Evolutionary conservation across 1,140 invertebrate genomes (phyloP), one percentile per base, ranked within the genome.

Genomic region (Euschistus heros): DNA sequence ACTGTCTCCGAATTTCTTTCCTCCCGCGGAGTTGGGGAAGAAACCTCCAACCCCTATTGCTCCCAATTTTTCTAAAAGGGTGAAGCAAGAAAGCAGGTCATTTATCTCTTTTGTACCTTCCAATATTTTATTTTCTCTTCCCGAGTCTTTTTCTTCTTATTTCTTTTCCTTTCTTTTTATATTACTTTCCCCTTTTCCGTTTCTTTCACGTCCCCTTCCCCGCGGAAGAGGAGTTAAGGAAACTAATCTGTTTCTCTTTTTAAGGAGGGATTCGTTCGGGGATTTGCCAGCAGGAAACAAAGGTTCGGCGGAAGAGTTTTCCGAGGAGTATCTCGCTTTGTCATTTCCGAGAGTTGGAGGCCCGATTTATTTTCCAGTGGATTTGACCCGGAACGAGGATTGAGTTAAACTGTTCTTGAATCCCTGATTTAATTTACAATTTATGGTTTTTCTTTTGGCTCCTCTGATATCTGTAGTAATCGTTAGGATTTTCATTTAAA

Each of bases 21-120:
- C 33, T 13, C 33, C 33, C 33, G 33, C 33, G 33, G 33, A 37
- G 33, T 37, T 13, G 33, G 10, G 33, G 33, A 37, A 37, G 33
- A 37, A 37, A 37, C 33, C 33, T 37, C 33, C 33, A 50, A 22
- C 47, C 47, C n/a, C n/a, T 50, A 50, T 22, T 20, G 47, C 47
- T 50, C 47, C 47, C 47, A 50, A 50, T 50, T 20, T 50, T 22
- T 50, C 47, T 50, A 22, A 50, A 50, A 22, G 47, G 22, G 47
- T 20, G 47, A 50, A 22, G n/a, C n/a, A 50, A 50, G 47, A 50
- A 50, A 50, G 47, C 10, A 50, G 22, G 47, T 50, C 47, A 50
- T 50, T 50, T 50, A 50, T 50, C 47, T 50, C 47, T 50, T 50
- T 50, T 50, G 47, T 50, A 50, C 47, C 47, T 50, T 20, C 47